Base-by-base conservation (phyloP, 2,797 vertebrate species). In the Menidia menidia region DNA sequence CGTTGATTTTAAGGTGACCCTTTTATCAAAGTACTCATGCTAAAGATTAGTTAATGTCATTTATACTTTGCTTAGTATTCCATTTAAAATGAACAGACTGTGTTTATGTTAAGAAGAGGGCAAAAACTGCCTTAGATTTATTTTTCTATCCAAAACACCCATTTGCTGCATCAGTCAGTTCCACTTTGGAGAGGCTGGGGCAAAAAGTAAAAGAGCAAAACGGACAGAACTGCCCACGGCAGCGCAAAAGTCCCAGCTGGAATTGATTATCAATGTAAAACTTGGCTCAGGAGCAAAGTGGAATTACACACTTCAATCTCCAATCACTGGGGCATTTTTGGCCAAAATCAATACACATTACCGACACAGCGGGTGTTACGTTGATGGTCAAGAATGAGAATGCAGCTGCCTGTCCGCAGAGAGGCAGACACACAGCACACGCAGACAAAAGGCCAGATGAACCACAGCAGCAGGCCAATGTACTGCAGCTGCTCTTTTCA, bases 291-390 rank as follows among this genome's bases (percentile, higher is more conserved):
- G 83, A 70, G 69, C 80, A 80, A 88, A 89, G 75, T 75, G 78
- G 83, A 92, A 92, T 94, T 89, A 92, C 92, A 92, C 86, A 90
- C 85, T 91, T 91, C 87, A 90, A 88, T 89, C 89, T 89, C 79
- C 63, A 88, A 88, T 90, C 87, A 85, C 73, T 82, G 61, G 31
- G 62, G 79, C 83, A 89, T 92, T 93, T 89, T 87, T 66, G 64
- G 81, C 73, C 62, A 71, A 64, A 90, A 93, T 94, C 93, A 86
- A 93, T 95, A 89, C 57, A 64, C 84, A 91, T 92, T 90, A 91
- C 75, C 85, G 86, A 88, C 87, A 91, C 70, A 54, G 74, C 42
- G 73, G 80, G 73, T 51, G 76, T 73, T 87, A 69, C 71, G 59
- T 43, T 58, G 73, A 70, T 7, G 25, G 67, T 11, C 61, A 61